Evolutionary conservation across 2,797 vertebrate genomes (phyloP).

Genomic region (Sebastes nivosus): DNA sequence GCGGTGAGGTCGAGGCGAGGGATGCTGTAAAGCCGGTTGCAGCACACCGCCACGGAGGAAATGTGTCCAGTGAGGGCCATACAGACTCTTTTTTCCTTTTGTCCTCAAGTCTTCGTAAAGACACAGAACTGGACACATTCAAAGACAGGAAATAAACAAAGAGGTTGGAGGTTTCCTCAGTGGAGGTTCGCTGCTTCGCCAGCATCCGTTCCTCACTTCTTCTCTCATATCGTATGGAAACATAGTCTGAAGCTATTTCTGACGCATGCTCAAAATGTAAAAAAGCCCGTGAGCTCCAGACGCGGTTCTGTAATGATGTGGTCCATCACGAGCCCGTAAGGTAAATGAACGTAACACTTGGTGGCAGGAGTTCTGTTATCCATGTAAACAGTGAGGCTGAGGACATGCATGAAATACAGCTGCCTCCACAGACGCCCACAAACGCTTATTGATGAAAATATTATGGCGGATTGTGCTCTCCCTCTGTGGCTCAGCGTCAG

Average conservation of each 20-base stretch:
- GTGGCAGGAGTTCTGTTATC: conserved; percentile 39
- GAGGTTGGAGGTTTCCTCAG: no score
- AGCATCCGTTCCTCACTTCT: not conserved
- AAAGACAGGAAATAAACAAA: not conserved
- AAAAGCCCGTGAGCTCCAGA: not conserved
- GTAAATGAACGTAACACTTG: conserved; percentile 17
- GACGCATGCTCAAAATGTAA: not conserved
- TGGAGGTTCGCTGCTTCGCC: not conserved
- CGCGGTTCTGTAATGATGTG: not conserved
- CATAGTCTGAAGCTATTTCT: not conserved
- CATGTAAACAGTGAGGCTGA: conserved; percentile 49
- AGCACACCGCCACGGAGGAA: no score
- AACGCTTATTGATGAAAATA: conserved; percentile 80
- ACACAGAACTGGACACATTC: not conserved
- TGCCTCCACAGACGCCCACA: conserved; percentile 62
- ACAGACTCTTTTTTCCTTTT: not conserved
- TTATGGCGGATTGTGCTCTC: conserved; percentile 70
- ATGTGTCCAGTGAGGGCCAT: no score
- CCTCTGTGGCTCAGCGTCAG: conserved; percentile 72
- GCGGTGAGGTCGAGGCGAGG: no score
- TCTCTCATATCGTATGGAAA: not conserved
- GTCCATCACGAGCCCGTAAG: conserved; percentile 26
- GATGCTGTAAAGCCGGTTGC: no score
- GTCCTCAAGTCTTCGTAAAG: not conserved
- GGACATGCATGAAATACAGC: conserved; percentile 67